Conservation (phyloP, 2,888 invertebrate genomes). For the Alviniconcha strummeri region DNA sequence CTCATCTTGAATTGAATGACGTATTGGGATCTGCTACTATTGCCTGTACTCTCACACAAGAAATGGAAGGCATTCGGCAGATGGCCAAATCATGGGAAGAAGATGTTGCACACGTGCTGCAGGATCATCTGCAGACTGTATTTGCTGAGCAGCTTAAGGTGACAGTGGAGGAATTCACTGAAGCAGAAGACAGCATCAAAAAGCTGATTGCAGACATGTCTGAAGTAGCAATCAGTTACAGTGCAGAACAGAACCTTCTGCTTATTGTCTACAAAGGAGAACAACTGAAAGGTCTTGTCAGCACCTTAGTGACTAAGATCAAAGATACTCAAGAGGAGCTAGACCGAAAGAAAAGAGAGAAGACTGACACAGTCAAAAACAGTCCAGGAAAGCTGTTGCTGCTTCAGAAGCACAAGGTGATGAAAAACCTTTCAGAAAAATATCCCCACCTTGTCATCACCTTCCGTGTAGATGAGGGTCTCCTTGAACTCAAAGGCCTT, state of each 20-base stretch:
- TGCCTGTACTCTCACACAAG: slow-evolving; percentile 13
- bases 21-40: not conserved
- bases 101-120: not conserved
- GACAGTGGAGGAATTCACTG: slow-evolving; percentile 14
- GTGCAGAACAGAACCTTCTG: not conserved
- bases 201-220: not conserved
- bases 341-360: slow-evolving; percentile 8
- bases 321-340: not conserved
- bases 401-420: slow-evolving; percentile 7
- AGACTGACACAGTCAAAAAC: not conserved
- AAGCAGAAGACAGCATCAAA: not conserved
- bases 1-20: not conserved
- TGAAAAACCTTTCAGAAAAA: not conserved
- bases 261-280: slow-evolving; percentile 9
- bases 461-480: not conserved
- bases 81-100: slow-evolving; percentile 10
- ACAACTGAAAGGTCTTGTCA: not conserved
- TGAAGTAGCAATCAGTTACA: not conserved
- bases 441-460: not conserved
- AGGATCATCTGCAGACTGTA: not conserved
- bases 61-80: not conserved
- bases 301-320: not conserved
- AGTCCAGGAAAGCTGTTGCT: not conserved
- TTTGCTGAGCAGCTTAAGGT: not conserved
- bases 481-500: slow-evolving; percentile 17